These are phyloP conservation scores for Anguilla marmorata DNA, from an alignment of 2,797 vertebrate species.

Conservation along the genomic window DNA sequence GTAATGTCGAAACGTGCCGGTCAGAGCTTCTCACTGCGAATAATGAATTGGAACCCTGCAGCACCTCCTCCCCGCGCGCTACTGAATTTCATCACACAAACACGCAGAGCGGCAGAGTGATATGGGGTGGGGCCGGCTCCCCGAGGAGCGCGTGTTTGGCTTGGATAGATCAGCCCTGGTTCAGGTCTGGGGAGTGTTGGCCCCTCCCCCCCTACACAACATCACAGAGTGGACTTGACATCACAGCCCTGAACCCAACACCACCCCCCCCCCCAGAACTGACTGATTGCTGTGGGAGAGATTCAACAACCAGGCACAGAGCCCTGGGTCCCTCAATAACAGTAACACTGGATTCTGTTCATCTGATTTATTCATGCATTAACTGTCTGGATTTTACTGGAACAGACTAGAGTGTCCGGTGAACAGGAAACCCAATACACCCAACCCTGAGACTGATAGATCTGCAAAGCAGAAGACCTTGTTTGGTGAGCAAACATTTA, in stretches of 20 bases:
- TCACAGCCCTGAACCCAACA: neutral
- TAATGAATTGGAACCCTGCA: neutral
- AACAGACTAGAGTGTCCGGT: neutral
- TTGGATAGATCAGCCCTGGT: neutral
- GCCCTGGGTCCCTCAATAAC: neutral
- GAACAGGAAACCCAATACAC: neutral
- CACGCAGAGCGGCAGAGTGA: neutral
- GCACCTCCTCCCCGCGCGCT: neutral
- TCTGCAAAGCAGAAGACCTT: neutral
- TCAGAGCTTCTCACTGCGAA: neutral
- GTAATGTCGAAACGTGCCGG: neutral
- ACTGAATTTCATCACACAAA: neutral
- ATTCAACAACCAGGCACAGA: neutral
- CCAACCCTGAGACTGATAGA: neutral
- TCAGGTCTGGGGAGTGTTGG: neutral
- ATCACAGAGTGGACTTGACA: neutral
- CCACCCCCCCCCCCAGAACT: neutral
- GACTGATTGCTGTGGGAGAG: neutral
- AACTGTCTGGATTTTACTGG: neutral
- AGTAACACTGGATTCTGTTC: neutral
- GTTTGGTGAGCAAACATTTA: neutral
- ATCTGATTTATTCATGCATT: neutral
- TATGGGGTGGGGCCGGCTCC: neutral
- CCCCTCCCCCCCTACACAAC: neutral
- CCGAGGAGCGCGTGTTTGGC: neutral